phyloP scores from a whole-genome alignment of 2,113 vertebrate genomes.

The Choloepus hoffmanni region DNA sequence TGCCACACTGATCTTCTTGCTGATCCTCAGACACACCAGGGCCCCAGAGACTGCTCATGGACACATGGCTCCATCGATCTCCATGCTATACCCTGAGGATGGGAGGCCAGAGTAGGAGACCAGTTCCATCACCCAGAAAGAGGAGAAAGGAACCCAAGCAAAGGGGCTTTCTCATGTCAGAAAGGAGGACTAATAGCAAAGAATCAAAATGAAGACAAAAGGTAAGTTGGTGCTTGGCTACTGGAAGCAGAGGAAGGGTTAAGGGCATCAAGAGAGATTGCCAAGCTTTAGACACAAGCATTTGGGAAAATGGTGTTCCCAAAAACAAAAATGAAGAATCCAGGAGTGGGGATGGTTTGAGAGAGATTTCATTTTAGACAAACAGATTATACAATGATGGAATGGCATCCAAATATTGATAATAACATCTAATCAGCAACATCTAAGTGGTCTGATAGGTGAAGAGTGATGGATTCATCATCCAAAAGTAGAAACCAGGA shows the following conservation, averaged over 20 bases:
- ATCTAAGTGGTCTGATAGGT: background rate
- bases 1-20: background rate
- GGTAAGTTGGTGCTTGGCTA: background rate
- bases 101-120: background rate
- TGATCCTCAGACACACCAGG: background rate
- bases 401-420: too few relatives aligned
- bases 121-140: background rate
- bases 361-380: background rate
- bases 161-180: background rate
- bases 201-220: background rate
- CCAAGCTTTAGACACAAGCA: background rate
- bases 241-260: background rate
- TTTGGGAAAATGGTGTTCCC: background rate
- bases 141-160: background rate
- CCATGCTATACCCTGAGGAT: background rate
- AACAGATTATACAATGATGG: background rate
- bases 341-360: background rate
- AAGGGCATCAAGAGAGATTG: background rate
- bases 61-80: accelerated
- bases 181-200: background rate
- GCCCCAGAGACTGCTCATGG: background rate
- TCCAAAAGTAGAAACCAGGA: background rate
- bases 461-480: background rate
- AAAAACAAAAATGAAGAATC: background rate
- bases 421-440: background rate